Conservation (phyloP, 2,113 vertebrate species). For the Petromus typicus region DNA sequence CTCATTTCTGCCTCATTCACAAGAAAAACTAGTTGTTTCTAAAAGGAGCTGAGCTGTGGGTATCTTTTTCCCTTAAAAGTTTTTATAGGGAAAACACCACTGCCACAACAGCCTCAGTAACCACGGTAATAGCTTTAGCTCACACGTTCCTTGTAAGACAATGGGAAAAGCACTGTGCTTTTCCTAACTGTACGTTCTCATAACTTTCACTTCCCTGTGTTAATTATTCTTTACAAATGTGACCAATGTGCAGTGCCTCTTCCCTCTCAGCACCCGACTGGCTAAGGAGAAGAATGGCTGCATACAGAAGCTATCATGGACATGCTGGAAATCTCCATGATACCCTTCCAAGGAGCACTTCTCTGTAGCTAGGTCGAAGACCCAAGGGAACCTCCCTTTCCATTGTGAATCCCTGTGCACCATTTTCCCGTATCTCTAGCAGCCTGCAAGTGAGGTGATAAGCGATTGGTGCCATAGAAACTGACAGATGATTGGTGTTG, state of each 20-base stretch:
- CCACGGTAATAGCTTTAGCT: constrained; percentile 62
- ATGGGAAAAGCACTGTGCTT: background rate
- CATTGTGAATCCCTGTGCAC: background rate
- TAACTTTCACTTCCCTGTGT: background rate
- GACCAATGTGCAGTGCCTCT: constrained; percentile 23
- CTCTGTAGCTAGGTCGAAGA: background rate
- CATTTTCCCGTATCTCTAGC: background rate
- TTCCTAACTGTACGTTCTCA: too few species aligned
- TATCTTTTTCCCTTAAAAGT: background rate
- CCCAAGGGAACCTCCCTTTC: constrained; percentile 27
- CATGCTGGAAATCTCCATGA: constrained; percentile 76
- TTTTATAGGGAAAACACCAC: background rate
- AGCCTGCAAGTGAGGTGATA: background rate
- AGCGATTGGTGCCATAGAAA: background rate
- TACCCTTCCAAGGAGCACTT: constrained; percentile 74
- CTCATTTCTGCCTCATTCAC: background rate
- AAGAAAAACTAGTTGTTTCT: constrained; percentile 28
- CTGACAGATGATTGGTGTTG: constrained; percentile 8
- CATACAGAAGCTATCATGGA: background rate
- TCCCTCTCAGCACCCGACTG: background rate
- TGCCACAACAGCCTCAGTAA: background rate
- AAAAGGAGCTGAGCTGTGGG: background rate
- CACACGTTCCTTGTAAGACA: constrained; percentile 49
- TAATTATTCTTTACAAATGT: background rate
- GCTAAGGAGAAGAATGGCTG: constrained; percentile 41